Evolutionary conservation across 2,888 invertebrate genomes (phyloP), one percentile per base, ranked within the genome.

Genomic region (Byasa hedistus): DNA sequence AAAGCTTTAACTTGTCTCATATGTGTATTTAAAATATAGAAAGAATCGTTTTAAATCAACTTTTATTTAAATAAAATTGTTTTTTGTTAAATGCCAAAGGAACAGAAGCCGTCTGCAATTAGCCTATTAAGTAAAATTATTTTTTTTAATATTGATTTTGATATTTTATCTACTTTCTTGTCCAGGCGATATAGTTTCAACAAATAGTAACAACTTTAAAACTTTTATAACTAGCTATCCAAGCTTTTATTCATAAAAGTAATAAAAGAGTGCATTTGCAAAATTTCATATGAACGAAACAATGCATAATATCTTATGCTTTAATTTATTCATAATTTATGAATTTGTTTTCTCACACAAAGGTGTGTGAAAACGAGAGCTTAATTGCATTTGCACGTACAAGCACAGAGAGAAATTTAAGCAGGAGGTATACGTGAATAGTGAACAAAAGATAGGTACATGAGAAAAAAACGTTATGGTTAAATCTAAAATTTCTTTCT

Each of bases 301-400:
- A 58, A 58, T 58, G 22, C 39, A n/a, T 22, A 48, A 55, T 61
- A 65, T 57, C 65, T 57, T 21, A 57, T 32, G n/a, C 44, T 21
- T 22, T 22, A 52, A 24, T 32, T 61, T 61, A 27, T 57, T 57
- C 51, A 51, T 57, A 57, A 52, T 51, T 52, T 61, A 66, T 57
- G 44, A 39, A 39, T 61, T 39, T 57, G 61, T 51, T 61, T 65
- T 60, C 17, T 24, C 8, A 8, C 21, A 39, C 55, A 61, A 36
- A 56, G 57, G 56, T 39, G 51, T 61, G 61, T 65, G 65, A 61
- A 57, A 66, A 66, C 52, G 52, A 39, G 15, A 24, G 36, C n/a
- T 61, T 61, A 65, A 61, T 65, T 61, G 32, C 57, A 57, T 61
- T 65, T 19, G 23, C 52, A 54, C 22, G 15, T 22, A 54, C 19